phyloP scores from a whole-genome alignment of 2,113 vertebrate species.

The Lepisosteus osseus region DNA sequence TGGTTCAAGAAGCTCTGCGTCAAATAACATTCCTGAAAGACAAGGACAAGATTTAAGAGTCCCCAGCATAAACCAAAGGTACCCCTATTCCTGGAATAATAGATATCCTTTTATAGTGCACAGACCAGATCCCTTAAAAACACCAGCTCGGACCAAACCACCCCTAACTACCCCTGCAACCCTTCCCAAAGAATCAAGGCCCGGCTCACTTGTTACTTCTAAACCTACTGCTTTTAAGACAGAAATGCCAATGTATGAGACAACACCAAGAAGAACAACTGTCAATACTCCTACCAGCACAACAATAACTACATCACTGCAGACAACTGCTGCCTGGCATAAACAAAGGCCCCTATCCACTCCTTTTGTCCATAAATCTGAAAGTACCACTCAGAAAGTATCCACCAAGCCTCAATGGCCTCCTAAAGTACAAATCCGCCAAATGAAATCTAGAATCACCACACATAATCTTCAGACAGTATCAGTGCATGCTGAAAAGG shows the following conservation, averaged over 20 bases:
- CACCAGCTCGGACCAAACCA: constrained; percentile 34
- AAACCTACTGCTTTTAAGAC: constrained; percentile 32
- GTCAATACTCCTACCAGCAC: constrained; percentile 24
- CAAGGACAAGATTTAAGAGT: constrained; percentile 36
- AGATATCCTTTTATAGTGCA: constrained; percentile 47
- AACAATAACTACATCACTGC: constrained; percentile 15
- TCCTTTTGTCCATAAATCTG: constrained; percentile 33
- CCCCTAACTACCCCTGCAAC: constrained; percentile 20
- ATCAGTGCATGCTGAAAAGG: constrained; percentile 67
- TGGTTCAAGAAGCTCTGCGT: constrained; percentile 49
- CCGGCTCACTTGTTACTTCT: constrained; percentile 7
- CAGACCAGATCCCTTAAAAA: constrained; percentile 14
- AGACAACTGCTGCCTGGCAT: constrained; percentile 27
- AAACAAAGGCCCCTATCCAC: constrained; percentile 27
- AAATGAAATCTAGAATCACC: constrained; percentile 69
- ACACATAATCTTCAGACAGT: constrained; percentile 52
- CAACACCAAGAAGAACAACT: constrained; percentile 13
- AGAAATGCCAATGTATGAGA: neutral
- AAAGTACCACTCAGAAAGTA: constrained; percentile 34
- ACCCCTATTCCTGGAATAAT: constrained; percentile 36
- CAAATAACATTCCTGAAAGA: constrained; percentile 64
- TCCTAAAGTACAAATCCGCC: constrained; percentile 31
- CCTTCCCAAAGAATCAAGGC: constrained; percentile 29
- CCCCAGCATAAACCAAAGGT: constrained; percentile 28
- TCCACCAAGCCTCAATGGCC: constrained; percentile 33